Evolutionary conservation across 2,113 vertebrate species (phyloP).

Genomic region (Halcyon senegalensis): DNA sequence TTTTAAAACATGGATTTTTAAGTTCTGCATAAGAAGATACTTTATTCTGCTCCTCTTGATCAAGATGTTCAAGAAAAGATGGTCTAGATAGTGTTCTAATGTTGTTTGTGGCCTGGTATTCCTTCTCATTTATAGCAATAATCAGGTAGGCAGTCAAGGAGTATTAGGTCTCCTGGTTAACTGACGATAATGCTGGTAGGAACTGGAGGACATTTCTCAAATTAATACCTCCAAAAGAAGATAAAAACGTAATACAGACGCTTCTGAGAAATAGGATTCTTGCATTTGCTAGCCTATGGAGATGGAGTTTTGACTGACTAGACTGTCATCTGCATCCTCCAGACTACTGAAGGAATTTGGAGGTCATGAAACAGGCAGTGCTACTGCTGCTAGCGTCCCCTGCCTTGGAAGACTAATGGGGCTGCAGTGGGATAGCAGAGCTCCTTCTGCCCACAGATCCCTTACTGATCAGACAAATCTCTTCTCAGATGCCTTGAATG

Average conservation of each 20-base stretch:
- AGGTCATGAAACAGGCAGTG: not conserved
- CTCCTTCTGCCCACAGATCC: not conserved
- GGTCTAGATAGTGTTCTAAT: not conserved
- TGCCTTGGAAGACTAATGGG: not conserved
- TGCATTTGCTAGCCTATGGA: not conserved
- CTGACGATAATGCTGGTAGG: not conserved
- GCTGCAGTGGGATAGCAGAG: not conserved
- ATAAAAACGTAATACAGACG: not conserved
- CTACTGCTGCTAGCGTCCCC: not conserved
- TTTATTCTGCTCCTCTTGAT: not conserved
- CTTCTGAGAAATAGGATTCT: not conserved
- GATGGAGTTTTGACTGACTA: not conserved
- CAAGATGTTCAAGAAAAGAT: not conserved
- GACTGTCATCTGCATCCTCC: not conserved
- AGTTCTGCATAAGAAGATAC: not conserved
- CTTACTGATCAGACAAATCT: not conserved
- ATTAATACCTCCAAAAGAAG: not conserved
- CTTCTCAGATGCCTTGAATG: not conserved
- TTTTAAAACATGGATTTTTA: not conserved
- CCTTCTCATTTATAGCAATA: not conserved
- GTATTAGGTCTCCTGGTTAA: not conserved
- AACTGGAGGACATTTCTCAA: not conserved
- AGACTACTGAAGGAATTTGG: not conserved
- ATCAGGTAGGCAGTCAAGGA: not conserved
- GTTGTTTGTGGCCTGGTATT: not conserved